Conservation (phyloP, 2,888 invertebrate genomes). For the Troides helena region DNA sequence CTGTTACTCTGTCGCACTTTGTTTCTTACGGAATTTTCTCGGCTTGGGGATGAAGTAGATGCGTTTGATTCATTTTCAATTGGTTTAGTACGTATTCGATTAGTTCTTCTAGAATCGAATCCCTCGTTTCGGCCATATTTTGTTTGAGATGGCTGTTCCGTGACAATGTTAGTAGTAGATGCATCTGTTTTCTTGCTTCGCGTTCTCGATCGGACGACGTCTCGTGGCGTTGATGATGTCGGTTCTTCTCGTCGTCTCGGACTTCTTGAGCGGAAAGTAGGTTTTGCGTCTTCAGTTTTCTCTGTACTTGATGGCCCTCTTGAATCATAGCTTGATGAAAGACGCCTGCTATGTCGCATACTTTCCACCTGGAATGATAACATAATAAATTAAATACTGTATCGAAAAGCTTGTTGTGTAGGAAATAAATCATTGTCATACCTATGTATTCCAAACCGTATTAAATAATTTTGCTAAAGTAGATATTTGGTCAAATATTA, state of each 20-base stretch:
- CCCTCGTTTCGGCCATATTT: slow-evolving; percentile 56
- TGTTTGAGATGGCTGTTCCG: slow-evolving; percentile 41
- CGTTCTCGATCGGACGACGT: slow-evolving; percentile 49
- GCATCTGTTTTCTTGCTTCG: slow-evolving; percentile 48
- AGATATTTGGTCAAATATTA: too few species aligned
- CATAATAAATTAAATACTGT: neutral
- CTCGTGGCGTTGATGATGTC: slow-evolving; percentile 38
- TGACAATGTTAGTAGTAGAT: slow-evolving; percentile 38
- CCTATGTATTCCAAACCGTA: too few species aligned
- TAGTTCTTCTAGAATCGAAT: slow-evolving; percentile 64
- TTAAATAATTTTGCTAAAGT: too few species aligned
- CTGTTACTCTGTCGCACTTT: slow-evolving; percentile 47
- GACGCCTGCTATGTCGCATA: slow-evolving; percentile 55
- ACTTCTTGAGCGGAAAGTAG: slow-evolving; percentile 56
- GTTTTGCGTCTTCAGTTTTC: slow-evolving; percentile 46
- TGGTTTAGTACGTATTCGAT: slow-evolving; percentile 58
- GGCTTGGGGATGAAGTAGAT: slow-evolving; percentile 42
- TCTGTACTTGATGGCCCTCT: slow-evolving; percentile 44
- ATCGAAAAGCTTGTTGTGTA: neutral
- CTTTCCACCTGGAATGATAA: slow-evolving; percentile 61
- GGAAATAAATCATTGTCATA: neutral
- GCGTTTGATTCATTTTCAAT: slow-evolving; percentile 44
- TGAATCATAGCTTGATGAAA: slow-evolving; percentile 47
- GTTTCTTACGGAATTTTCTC: slow-evolving; percentile 48
- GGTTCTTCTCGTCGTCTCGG: slow-evolving; percentile 57